phyloP scores from a whole-genome alignment of 1,140 invertebrate genomes.

The Platyscapa corneri region DNA sequence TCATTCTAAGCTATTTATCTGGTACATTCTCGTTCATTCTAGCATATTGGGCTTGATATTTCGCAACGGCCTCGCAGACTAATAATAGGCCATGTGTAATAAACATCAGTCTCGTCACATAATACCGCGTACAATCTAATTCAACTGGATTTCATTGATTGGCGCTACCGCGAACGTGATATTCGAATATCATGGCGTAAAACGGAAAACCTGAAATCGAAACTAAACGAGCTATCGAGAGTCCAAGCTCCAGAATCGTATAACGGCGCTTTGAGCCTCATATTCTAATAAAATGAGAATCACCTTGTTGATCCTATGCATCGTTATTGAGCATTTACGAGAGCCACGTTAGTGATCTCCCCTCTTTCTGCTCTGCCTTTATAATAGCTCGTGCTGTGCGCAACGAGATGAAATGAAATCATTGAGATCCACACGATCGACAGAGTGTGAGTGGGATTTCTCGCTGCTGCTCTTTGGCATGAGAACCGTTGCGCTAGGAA shows the following conservation, averaged over 20 bases:
- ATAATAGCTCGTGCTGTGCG: neutral
- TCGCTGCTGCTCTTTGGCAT: neutral
- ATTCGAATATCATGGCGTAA: neutral
- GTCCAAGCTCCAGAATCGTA: too few relatives aligned
- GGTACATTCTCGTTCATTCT: neutral
- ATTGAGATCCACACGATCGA: neutral
- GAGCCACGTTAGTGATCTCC: neutral
- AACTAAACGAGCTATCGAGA: neutral
- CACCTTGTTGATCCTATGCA: neutral
- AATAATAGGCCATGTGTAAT: neutral
- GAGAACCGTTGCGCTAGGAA: neutral
- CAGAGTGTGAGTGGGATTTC: neutral
- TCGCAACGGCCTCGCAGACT: neutral
- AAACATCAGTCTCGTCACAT: neutral
- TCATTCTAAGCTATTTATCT: neutral
- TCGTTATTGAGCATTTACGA: neutral
- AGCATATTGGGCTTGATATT: neutral
- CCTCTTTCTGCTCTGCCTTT: neutral
- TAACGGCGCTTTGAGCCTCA: too few relatives aligned
- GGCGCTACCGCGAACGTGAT: neutral
- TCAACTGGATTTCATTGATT: slow-evolving; percentile 20
- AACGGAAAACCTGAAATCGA: slow-evolving; percentile 19
- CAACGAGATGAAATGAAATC: slow-evolving; percentile 9
- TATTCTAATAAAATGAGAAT: too few relatives aligned
- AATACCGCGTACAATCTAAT: neutral